A percentile compares a stretch with the other conserved stretches of the same genome.
phyloP scores from a whole-genome alignment of 2,113 vertebrate species.

The Cathartes aura region DNA sequence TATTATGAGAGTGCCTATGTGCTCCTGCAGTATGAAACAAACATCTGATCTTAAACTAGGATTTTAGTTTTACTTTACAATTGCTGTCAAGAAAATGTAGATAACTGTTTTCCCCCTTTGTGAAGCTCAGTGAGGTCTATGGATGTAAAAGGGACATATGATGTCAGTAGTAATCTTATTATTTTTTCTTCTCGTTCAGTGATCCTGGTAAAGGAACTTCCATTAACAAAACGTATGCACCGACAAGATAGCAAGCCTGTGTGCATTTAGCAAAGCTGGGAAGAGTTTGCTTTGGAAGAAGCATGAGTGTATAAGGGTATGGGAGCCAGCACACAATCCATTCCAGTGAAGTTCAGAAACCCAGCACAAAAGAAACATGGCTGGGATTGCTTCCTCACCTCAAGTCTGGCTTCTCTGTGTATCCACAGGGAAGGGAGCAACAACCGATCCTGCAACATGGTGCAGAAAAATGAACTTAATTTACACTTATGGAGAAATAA shows the following conservation, averaged over 20 bases:
- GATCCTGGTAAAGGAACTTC: neutral
- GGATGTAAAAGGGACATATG: neutral
- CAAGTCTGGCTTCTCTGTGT: neutral
- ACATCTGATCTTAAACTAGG: neutral
- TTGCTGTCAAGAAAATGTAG: neutral
- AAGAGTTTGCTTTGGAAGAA: neutral
- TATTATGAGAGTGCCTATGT: neutral
- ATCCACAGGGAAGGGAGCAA: neutral
- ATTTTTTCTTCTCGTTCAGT: neutral
- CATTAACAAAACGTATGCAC: rapidly evolving
- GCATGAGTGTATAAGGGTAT: neutral
- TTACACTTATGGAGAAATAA: rapidly evolving
- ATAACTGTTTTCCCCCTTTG: neutral
- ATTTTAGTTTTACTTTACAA: neutral
- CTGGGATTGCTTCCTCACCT: neutral
- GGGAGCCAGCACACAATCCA: neutral
- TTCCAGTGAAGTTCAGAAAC: neutral
- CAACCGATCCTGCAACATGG: neutral
- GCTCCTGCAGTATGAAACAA: neutral
- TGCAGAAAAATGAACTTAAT: neutral
- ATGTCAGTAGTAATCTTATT: neutral
- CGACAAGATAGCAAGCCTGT: neutral
- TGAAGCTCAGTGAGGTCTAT: neutral
- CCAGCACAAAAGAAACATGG: neutral
- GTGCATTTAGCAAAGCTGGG: neutral